These are phyloP conservation scores for Teleopsis dalmanni DNA, from an alignment of 1,140 invertebrate genomes.

Conservation along the genomic window DNA sequence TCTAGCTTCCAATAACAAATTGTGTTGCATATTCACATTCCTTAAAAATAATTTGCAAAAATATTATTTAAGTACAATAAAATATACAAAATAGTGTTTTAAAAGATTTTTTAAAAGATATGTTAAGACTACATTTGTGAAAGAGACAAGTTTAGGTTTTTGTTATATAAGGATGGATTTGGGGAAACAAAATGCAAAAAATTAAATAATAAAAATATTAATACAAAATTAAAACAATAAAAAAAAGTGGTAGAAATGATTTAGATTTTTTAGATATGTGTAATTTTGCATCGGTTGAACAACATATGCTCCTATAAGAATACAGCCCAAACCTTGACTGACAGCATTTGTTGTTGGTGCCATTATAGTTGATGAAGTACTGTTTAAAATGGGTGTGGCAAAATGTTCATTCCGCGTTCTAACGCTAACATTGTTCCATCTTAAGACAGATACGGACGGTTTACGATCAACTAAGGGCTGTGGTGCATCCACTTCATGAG, in stretches of 20 bases:
- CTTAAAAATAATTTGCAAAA: too few species aligned
- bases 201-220: too few species aligned
- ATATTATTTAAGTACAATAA: too few species aligned
- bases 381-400: conserved; percentile 19
- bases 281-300: too few species aligned
- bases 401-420: conserved; percentile 14
- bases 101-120: too few species aligned
- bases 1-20: too few species aligned
- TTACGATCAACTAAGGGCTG: conserved; percentile 48
- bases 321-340: conserved; percentile 43
- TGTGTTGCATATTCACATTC: too few species aligned
- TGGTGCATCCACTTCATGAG: conserved; percentile 46
- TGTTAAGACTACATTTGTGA: too few species aligned
- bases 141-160: too few species aligned
- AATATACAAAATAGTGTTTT: too few species aligned
- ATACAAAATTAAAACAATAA: background rate
- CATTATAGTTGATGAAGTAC: conserved; percentile 7
- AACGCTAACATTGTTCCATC: conserved; percentile 38
- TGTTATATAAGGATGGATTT: background rate
- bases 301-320: too few species aligned
- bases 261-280: too few species aligned
- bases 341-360: conserved; percentile 22
- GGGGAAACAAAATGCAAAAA: background rate
- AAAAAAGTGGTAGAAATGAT: background rate
- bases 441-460: conserved; percentile 47